Base-by-base conservation (phyloP, 2,113 vertebrate species). In the Gnathonemus longibarbis region DNA sequence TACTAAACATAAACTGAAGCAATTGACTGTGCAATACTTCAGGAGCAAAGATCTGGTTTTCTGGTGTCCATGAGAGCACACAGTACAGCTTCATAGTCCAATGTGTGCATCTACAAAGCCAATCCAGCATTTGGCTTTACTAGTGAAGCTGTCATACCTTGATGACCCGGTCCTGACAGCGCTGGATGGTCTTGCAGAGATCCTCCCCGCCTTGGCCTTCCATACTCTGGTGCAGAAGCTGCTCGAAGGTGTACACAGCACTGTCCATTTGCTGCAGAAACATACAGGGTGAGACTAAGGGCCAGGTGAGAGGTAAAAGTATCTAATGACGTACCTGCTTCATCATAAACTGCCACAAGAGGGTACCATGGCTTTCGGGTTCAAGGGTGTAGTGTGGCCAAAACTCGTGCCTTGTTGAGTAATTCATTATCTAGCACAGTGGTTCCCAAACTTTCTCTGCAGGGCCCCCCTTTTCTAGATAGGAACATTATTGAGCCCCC, bases 191-290 rank as follows among this genome's bases (percentile, higher is more conserved):
- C 91, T 98, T 98, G 94, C 97, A 98, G 46, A 98, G 89, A 70
- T 98, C 96, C 0, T 97, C 96, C 21, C 95, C 95, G 87, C 96
- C 95, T 85, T 97, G 94, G 92, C 94, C 94, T 35, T 96, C 95
- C 90, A 99, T 92, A 90, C 97, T 97, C 94, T 99, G 98, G n/a
- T 99, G 95, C 1, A 99, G 94, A 74, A 99, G 97, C 15, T 97
- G 98, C 95, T 99, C 98, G 0, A 99, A 99, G 0, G 98, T 99
- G 95, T 97, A 97, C 85, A 99, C 96, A 0, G 98, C 96, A 0
- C 98, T 97, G 42, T 99, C 98, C 97, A 98, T 99, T 98, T 98
- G 97, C 98, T 99, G 93, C 77, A 27, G 91, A 56, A 87, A 90
- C 39, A 87, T 35, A 91, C 21, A 88, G 0, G 48, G 83, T 46